Evolutionary conservation across 1,140 invertebrate genomes (phyloP).

Genomic region (Ceratina calcarata): DNA sequence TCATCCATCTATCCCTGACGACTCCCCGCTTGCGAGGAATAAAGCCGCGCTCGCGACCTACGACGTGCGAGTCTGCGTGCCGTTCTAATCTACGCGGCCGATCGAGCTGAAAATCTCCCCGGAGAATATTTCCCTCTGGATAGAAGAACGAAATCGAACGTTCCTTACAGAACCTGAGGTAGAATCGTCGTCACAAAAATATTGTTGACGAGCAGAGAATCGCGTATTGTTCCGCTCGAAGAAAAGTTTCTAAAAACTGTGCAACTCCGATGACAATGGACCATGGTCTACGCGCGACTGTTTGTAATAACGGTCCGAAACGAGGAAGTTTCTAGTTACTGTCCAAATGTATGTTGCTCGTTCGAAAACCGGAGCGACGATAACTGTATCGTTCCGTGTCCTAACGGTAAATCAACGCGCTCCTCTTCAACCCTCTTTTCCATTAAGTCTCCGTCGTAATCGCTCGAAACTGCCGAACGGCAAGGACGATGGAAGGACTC

Average conservation of each 20-base stretch:
- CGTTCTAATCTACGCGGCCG: constrained; percentile 43
- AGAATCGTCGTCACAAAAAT: neutral
- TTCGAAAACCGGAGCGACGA: neutral
- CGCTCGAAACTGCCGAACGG: constrained; percentile 11
- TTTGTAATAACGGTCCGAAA: no score
- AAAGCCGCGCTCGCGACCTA: constrained; percentile 55
- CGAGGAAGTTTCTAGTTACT: no score
- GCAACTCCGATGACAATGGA: neutral
- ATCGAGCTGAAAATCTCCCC: constrained; percentile 56
- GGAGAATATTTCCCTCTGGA: constrained; percentile 8
- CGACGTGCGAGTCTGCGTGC: neutral
- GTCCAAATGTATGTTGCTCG: no score
- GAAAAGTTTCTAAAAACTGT: neutral
- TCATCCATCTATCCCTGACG: constrained; percentile 32
- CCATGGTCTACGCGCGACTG: no score
- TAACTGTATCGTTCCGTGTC: neutral
- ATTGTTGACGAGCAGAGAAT: constrained; percentile 1
- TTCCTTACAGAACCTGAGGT: neutral
- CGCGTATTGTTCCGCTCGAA: neutral
- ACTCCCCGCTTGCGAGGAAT: constrained; percentile 40
- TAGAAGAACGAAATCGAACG: neutral
- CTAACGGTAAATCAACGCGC: constrained; percentile 42
- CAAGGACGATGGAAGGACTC: no score
- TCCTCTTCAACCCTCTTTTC: constrained; percentile 31
- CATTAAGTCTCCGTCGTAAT: constrained; percentile 31